phyloP scores from a whole-genome alignment of 2,797 vertebrate species.

The Manis crassicaudata region DNA sequence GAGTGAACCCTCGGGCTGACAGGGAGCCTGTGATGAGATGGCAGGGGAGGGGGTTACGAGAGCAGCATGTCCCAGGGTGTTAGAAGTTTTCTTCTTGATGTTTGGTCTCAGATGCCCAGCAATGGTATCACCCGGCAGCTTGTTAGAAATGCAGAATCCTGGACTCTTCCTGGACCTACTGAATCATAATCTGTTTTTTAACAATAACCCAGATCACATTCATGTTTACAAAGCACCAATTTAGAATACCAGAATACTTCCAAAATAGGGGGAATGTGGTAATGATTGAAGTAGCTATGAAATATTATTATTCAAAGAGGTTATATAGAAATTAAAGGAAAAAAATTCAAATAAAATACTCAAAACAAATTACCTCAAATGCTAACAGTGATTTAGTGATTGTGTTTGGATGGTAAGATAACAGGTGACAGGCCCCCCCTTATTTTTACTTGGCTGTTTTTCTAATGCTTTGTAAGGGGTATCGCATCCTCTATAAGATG shows the following conservation, averaged over 20 bases:
- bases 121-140: neutral
- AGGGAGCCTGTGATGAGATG: neutral
- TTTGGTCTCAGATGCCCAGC: neutral
- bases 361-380: neutral
- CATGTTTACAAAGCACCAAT: neutral
- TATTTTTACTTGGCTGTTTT: neutral
- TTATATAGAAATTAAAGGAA: neutral
- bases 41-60: neutral
- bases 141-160: neutral
- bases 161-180: neutral
- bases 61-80: neutral
- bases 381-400: too few relatives aligned
- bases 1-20: neutral
- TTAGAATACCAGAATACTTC: neutral
- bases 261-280: too few relatives aligned
- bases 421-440: neutral
- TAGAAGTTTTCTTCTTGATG: neutral
- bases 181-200: neutral
- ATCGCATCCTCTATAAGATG: neutral
- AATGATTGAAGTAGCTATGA: neutral
- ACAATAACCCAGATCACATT: neutral
- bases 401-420: neutral
- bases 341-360: neutral
- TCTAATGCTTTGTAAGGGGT: neutral
- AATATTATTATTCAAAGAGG: neutral